Conservation (phyloP, 2,113 vertebrate genomes). For the Notarius quadriscutis region DNA sequence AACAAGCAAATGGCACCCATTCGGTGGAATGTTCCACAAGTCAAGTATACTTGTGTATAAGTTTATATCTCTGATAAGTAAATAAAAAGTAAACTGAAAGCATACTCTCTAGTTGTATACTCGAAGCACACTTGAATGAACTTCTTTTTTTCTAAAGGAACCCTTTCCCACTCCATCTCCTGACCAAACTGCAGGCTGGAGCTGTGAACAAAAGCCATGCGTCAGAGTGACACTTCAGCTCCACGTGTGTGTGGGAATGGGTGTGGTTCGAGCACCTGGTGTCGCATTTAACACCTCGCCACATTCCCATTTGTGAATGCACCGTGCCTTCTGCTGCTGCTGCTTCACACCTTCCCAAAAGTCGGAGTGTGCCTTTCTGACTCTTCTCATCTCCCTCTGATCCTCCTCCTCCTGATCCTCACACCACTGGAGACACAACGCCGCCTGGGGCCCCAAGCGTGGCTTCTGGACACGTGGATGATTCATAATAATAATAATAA, state of each 20-base stretch:
- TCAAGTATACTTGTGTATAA: no score
- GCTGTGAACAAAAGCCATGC: slow-evolving; percentile 58
- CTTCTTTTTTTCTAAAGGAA: no score
- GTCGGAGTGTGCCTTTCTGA: slow-evolving; percentile 54
- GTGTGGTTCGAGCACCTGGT: slow-evolving; percentile 49
- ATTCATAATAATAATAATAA: neutral
- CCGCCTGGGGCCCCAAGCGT: slow-evolving; percentile 58
- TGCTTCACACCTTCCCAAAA: slow-evolving; percentile 64
- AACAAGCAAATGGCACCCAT: no score
- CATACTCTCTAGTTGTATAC: no score
- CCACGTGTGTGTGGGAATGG: slow-evolving; percentile 45
- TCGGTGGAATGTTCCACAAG: no score
- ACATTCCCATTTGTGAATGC: slow-evolving; percentile 47
- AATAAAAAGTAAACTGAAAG: no score
- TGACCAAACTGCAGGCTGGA: slow-evolving; percentile 16
- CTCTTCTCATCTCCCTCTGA: neutral
- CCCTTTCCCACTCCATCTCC: neutral
- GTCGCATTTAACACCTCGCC: slow-evolving; percentile 57
- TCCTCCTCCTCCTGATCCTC: slow-evolving; percentile 5
- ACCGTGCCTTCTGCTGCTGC: slow-evolving; percentile 55
- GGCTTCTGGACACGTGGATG: slow-evolving; percentile 58
- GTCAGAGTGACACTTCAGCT: slow-evolving; percentile 35
- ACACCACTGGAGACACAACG: slow-evolving; percentile 56
- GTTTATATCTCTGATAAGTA: no score
- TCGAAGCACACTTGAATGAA: no score